A percentile compares a stretch with the other conserved stretches of the same genome.
Evolutionary conservation across 2,888 invertebrate genomes (phyloP).

Genomic region (Thecocarcelia acutangulata): DNA sequence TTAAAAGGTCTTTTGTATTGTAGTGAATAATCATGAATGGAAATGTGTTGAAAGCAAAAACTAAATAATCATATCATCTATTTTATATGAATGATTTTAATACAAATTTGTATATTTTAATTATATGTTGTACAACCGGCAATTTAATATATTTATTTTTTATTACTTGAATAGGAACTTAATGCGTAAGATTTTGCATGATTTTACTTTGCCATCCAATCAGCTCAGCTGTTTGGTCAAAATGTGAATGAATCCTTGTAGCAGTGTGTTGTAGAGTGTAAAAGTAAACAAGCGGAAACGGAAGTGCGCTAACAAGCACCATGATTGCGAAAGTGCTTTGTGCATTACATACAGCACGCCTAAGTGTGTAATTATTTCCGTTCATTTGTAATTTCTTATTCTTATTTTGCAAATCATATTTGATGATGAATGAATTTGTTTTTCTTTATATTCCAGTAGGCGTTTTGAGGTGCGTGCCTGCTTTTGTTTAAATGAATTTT

Average conservation of each 20-base stretch:
- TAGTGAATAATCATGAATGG: not conserved
- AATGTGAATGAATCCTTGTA: not conserved
- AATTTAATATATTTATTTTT: conserved; percentile 38
- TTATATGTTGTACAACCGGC: conserved; percentile 43
- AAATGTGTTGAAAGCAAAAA: conserved; percentile 36
- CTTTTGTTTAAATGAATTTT: not conserved
- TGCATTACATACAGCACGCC: conserved; percentile 55
- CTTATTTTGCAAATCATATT: conserved; percentile 51
- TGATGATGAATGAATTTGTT: conserved; percentile 36
- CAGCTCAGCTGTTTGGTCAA: too few relatives aligned
- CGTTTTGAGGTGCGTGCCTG: not conserved
- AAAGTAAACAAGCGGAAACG: conserved; percentile 63
- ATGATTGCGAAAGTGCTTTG: conserved; percentile 62
- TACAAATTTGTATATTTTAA: conserved; percentile 48
- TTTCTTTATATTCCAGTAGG: not conserved
- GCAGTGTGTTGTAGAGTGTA: not conserved
- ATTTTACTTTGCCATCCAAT: not conserved
- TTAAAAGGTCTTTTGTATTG: not conserved
- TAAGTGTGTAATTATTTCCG: conserved; percentile 67
- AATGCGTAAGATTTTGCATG: conserved; percentile 3
- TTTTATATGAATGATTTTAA: conserved; percentile 37
- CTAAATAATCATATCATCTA: conserved; percentile 1
- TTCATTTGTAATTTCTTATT: conserved; percentile 65
- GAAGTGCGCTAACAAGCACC: conserved; percentile 67
- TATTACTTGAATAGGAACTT: conserved; percentile 32